Evolutionary conservation across 2,113 vertebrate species (phyloP), one percentile per base, ranked within the genome.

Genomic region (Halichoerus grypus): DNA sequence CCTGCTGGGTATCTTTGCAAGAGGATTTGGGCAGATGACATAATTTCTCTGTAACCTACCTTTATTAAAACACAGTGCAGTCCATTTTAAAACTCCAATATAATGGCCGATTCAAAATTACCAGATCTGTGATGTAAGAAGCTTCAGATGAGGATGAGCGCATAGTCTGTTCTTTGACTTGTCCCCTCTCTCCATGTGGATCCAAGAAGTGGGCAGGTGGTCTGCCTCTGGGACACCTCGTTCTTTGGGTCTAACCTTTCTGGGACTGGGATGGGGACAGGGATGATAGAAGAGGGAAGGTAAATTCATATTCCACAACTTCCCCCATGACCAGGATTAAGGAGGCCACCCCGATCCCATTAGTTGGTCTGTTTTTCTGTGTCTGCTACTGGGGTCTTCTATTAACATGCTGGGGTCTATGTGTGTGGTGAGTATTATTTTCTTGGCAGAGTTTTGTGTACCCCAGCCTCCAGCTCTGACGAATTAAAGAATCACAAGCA

Each of bases 201-300:
- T 4, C 28, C 8, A 21, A 28, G 49, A 28, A 16, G 22, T 7
- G 9, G 67, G 14, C 42, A 21, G 2, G 21, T 0, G 1, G 0
- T 31, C 28, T 18, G 74, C 15, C 33, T 86, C 28, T 46, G n/a
- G 59, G 59, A 53, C 10, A 9, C 26, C 51, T 46, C 31, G 0
- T 24, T 53, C 4, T 21, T 13, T 67, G n/a, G 7, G 3, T 33
- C 77, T 57, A 33, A 28, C 5, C 9, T 53, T 86, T 42, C 67
- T 13, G 51, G 26, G 18, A 7, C 72, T 11, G 49, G 63, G n/a
- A 1, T 33, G 14, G 6, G 18, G 21, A 10, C 39, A 36, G 80
- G 11, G 28, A 33, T 13, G n/a, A 31, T 0, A 46, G 22, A 53
- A 89, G 31, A 82, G 11, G 36, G 12, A 91, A 77, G 1, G 3